phyloP scores from a whole-genome alignment of 2,888 invertebrate genomes.

The Steromphala cineraria region DNA sequence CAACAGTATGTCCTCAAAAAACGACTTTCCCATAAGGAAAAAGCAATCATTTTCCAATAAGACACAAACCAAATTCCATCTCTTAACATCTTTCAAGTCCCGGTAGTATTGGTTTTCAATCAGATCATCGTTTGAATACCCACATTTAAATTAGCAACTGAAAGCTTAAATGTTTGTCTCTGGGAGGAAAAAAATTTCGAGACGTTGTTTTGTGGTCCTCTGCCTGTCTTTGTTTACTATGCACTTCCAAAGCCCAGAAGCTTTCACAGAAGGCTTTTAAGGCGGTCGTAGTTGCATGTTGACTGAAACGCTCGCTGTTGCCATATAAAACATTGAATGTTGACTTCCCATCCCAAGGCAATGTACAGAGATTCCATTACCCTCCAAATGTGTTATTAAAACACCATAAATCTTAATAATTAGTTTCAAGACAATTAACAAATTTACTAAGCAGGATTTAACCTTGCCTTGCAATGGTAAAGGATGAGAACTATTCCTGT shows the following conservation, averaged over 20 bases:
- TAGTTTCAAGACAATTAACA: background rate
- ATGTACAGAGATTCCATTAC: background rate
- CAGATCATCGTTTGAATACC: background rate
- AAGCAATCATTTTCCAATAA: background rate
- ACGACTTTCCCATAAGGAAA: background rate
- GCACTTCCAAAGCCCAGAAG: background rate
- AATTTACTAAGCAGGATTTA: too few relatives aligned
- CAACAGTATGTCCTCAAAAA: background rate
- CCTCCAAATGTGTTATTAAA: background rate
- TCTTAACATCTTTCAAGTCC: background rate
- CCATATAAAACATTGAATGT: background rate
- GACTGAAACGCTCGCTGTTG: background rate
- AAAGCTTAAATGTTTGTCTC: background rate
- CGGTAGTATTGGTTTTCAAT: background rate
- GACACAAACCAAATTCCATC: background rate
- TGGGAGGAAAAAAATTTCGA: background rate
- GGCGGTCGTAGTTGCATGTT: background rate
- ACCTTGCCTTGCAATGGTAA: too few relatives aligned
- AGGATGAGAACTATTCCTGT: too few relatives aligned
- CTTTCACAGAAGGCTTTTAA: background rate
- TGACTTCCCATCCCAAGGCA: background rate
- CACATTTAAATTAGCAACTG: constrained; percentile 9
- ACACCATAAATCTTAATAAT: constrained; percentile 15
- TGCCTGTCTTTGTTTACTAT: background rate
- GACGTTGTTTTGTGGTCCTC: background rate